phyloP scores from a whole-genome alignment of 1,140 invertebrate genomes.

The Cydia pomonella region DNA sequence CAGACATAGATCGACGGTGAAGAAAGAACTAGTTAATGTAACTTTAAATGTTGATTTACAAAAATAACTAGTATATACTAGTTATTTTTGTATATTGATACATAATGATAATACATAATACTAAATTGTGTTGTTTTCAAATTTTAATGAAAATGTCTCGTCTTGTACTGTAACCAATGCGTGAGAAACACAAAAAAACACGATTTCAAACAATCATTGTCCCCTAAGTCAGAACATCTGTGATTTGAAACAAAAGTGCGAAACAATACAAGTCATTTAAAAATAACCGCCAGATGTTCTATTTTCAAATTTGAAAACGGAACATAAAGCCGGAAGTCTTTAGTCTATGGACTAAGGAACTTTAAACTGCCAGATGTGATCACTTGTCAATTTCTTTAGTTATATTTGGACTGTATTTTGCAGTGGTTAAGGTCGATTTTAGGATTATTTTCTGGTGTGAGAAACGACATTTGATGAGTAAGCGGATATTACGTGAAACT shows the following conservation, averaged over 20 bases:
- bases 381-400: background rate
- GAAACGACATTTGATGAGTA: background rate
- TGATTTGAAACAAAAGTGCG: constrained; percentile 6
- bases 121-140: too few species aligned
- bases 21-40: too few species aligned
- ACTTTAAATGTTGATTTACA: too few species aligned
- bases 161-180: background rate
- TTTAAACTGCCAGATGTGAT: constrained; percentile 26
- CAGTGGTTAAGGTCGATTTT: background rate
- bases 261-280: constrained; percentile 7
- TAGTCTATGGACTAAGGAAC: constrained; percentile 26
- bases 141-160: too few species aligned
- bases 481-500: constrained; percentile 17
- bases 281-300: constrained; percentile 22
- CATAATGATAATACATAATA: too few species aligned
- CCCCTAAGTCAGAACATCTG: background rate
- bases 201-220: background rate
- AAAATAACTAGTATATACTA: too few species aligned
- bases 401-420: background rate
- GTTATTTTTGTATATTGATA: too few species aligned
- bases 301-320: constrained; percentile 28
- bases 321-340: constrained; percentile 29
- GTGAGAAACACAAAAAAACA: background rate
- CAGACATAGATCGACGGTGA: too few species aligned
- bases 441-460: background rate